Conservation (phyloP, 2,797 vertebrate genomes). For the Zenarchopterus dispar region DNA sequence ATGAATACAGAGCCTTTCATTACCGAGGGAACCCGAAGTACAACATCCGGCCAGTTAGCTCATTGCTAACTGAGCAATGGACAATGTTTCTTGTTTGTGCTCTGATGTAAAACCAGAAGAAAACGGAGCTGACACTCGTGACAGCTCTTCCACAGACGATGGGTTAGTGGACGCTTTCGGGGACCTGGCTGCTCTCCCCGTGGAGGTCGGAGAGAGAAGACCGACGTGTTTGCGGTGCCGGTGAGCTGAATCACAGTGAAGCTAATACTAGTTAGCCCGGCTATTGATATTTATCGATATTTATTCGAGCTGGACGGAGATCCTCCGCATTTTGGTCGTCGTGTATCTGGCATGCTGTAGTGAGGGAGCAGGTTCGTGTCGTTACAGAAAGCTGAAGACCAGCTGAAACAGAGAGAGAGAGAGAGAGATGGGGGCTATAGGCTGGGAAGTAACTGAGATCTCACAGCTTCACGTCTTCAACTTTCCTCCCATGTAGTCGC, state of each 20-base stretch:
- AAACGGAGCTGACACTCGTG: constrained; percentile 7
- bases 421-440: constrained; percentile 13
- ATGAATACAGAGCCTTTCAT: too few relatives aligned
- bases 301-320: constrained; percentile 1
- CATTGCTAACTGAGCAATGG: constrained; percentile 61
- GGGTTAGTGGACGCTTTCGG: constrained; percentile 74
- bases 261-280: constrained; percentile 63
- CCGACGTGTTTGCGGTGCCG: constrained; percentile 90
- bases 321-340: neutral
- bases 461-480: constrained; percentile 58
- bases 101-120: constrained; percentile 33
- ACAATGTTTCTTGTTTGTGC: constrained; percentile 40
- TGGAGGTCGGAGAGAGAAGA: constrained; percentile 86
- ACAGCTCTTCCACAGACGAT: constrained; percentile 47
- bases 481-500: constrained; percentile 82
- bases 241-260: constrained; percentile 76
- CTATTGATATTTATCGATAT: neutral
- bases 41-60: constrained; percentile 31
- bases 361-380: constrained; percentile 45
- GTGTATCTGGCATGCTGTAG: constrained; percentile 35
- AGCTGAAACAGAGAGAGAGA: constrained; percentile 24
- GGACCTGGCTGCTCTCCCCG: constrained; percentile 88
- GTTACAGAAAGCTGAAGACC: constrained; percentile 32
- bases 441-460: constrained; percentile 18
- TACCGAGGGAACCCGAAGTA: neutral